phyloP scores from a whole-genome alignment of 1,140 invertebrate genomes.

The Sycophaga agraensis region DNA sequence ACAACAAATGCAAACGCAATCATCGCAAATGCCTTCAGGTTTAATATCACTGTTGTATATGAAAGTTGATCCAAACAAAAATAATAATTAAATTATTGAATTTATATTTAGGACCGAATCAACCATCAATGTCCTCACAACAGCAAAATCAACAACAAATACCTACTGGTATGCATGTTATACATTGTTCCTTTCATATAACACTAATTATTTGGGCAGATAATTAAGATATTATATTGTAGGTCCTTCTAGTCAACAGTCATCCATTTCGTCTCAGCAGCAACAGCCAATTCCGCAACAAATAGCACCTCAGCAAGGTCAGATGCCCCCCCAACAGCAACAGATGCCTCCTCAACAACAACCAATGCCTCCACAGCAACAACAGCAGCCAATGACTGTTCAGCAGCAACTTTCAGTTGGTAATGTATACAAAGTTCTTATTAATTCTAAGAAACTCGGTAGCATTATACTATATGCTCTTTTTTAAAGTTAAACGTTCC shows the following conservation, averaged over 20 bases:
- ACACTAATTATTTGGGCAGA: too few relatives aligned
- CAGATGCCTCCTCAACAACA: background rate
- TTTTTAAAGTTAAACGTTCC: too few relatives aligned
- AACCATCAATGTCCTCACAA: constrained; percentile 25
- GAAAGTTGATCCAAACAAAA: background rate
- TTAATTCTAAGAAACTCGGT: too few relatives aligned
- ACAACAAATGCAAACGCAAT: constrained; percentile 27
- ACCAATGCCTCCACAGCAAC: constrained; percentile 19
- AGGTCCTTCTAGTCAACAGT: constrained; percentile 13
- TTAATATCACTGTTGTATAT: background rate
- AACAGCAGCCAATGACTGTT: constrained; percentile 13
- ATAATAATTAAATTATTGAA: background rate
- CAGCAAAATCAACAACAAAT: constrained; percentile 32
- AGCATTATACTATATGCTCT: too few relatives aligned
- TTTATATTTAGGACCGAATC: constrained; percentile 21
- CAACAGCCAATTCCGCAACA: constrained; percentile 13
- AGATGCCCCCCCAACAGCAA: constrained; percentile 1
- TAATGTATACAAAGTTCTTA: background rate
- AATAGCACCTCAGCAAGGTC: background rate
- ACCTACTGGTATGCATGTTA: constrained; percentile 3
- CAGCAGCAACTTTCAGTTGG: constrained; percentile 27
- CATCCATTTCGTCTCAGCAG: constrained; percentile 1
- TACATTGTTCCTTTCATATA: too few relatives aligned
- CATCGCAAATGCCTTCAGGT: constrained; percentile 23
- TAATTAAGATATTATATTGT: background rate